Evolutionary conservation across 2,113 vertebrate species (phyloP).

Genomic region (Ibidorhyncha struthersii): DNA sequence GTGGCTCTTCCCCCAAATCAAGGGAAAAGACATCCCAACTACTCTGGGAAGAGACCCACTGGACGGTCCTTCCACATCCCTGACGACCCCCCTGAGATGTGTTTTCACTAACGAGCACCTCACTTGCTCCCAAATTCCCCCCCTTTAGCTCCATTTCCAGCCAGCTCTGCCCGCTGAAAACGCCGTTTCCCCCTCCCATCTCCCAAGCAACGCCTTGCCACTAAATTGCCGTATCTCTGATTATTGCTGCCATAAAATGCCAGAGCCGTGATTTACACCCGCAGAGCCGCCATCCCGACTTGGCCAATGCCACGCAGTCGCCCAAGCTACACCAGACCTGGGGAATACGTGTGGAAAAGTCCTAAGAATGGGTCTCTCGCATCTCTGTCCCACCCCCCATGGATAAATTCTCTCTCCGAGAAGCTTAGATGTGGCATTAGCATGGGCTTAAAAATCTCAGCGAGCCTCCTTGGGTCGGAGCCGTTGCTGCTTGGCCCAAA

Average conservation of each 20-base stretch:
- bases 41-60: background rate
- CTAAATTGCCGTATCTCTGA: too few species aligned
- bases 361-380: accelerated
- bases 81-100: accelerated
- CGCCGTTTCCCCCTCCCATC: background rate
- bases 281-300: background rate
- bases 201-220: accelerated
- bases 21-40: background rate
- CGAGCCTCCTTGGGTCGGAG: background rate
- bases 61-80: accelerated
- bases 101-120: background rate
- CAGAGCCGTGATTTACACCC: background rate
- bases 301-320: accelerated
- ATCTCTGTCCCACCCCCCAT: background rate
- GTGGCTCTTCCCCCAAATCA: background rate
- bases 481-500: too few species aligned
- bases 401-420: background rate
- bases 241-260: accelerated
- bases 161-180: background rate
- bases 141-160: background rate
- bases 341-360: background rate
- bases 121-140: background rate
- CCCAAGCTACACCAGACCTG: too few species aligned
- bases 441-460: too few species aligned
- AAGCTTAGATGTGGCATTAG: too few species aligned